Evolutionary conservation across 1,140 invertebrate species (phyloP), one percentile per base, ranked within the genome.

Genomic region (Drosophila mojavensis): DNA sequence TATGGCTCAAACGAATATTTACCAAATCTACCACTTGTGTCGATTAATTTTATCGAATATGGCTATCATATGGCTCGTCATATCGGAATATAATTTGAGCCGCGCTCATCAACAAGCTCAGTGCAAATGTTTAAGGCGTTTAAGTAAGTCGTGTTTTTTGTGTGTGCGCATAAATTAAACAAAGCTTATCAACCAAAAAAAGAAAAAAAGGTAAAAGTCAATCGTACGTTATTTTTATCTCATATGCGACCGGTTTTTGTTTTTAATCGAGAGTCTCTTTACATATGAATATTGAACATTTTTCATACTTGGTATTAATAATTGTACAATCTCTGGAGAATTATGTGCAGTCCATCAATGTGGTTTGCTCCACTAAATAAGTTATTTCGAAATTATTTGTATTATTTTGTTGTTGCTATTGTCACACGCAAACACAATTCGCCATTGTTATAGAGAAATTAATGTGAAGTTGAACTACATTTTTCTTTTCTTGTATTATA

Each of bases 351-450:
- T 51, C 11, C 15, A 64, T 39, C 10, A 9, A 39, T 30, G 2
- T 24, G 10, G 33, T 2, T 15, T 53, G 47, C 3, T 50, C 30
- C 67, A 48, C 10, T 30, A 41, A 43, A 65, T 58, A 65, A 51
- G 43, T 71, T 61, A n/a, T 51, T 43, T 56, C 50, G 20, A 48
- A 55, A 50, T 63, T 26, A 26, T 43, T 43, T 58, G 20, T 30
- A 30, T 28, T 36, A 36, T 56, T 36, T 33, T 72, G 15, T 15
- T 36, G 65, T 36, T 66, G 30, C 62, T 54, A 53, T 61, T 53
- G 11, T 55, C 36, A 36, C 69, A 72, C 20, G 69, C 55, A 72
- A 66, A 45, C 47, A 65, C 55, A 71, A 58, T 36, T 24, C 30
- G 6, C 28, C 6, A 62, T 33, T 13, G 61, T 56, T 48, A 56